Conservation (phyloP, 2,113 vertebrate genomes). For the Mesembrinibis cayennensis region DNA sequence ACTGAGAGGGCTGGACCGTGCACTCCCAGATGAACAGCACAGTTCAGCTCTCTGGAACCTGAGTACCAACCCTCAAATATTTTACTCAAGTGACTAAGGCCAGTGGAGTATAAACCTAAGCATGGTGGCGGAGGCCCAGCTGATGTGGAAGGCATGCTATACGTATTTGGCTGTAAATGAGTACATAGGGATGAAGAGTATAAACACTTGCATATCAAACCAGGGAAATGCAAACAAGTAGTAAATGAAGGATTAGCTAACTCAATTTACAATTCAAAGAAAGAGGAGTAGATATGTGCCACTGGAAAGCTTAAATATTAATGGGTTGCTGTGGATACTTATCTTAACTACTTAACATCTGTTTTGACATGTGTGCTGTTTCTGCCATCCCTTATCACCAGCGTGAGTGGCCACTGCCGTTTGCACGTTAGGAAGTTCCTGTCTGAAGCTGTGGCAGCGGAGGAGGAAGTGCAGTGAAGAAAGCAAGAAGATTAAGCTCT, state of each 20-base stretch:
- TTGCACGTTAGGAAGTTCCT: not conserved
- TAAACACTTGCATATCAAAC: not conserved
- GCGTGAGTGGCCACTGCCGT: not conserved
- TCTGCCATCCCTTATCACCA: not conserved
- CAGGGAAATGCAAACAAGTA: conserved; percentile 54
- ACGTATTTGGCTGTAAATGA: not conserved
- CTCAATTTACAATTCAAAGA: conserved; percentile 59
- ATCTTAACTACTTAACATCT: conserved; percentile 31
- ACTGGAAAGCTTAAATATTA: conserved; percentile 57
- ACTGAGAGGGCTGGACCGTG: not conserved
- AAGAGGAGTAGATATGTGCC: conserved; percentile 36
- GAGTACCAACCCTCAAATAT: not conserved
- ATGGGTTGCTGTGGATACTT: conserved; percentile 35
- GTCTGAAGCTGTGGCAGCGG: not conserved
- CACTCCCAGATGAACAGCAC: accelerated
- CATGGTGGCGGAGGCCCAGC: not conserved
- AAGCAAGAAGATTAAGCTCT: not conserved
- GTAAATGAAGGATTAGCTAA: conserved; percentile 51
- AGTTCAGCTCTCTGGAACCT: not conserved
- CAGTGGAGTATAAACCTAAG: not conserved
- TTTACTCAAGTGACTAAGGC: not conserved
- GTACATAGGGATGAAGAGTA: not conserved
- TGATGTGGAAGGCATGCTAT: not conserved
- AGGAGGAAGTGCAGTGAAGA: not conserved
- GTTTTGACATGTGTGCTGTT: conserved; percentile 21